A percentile compares a stretch with the other conserved stretches of the same genome.
These are phyloP conservation scores for Macquaria ambigua DNA, from an alignment of 2,113 vertebrate genomes.

Conservation along the genomic window DNA sequence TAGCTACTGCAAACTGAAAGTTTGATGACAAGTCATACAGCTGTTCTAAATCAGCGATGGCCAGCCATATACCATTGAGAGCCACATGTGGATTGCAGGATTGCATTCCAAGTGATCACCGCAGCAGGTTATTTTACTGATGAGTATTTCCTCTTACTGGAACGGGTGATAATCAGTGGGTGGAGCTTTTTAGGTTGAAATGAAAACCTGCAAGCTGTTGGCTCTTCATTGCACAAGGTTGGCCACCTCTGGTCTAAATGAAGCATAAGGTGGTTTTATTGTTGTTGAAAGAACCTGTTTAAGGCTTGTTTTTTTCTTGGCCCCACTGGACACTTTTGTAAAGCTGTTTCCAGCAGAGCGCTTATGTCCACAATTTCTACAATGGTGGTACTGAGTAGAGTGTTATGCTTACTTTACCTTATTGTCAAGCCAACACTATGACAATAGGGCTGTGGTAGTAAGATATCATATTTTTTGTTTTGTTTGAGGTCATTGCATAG, in stretches of 20 bases:
- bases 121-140: not conserved
- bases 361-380: not conserved
- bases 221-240: not conserved
- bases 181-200: not conserved
- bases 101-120: not conserved
- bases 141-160: not conserved
- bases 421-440: not conserved
- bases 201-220: not conserved
- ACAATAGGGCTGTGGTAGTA: not conserved
- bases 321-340: not conserved
- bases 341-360: constrained; percentile 16
- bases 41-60: not conserved
- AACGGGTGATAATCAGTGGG: not conserved
- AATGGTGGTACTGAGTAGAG: not conserved
- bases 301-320: constrained; percentile 3
- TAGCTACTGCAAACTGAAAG: not conserved
- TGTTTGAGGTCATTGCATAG: not conserved
- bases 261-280: not conserved
- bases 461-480: not conserved
- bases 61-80: not conserved
- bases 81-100: not conserved
- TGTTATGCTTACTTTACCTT: not conserved
- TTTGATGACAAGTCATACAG: not conserved
- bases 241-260: not conserved
- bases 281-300: constrained; percentile 14